Evolutionary conservation across 2,113 vertebrate genomes (phyloP).

Genomic region (Serilophus lunatus): DNA sequence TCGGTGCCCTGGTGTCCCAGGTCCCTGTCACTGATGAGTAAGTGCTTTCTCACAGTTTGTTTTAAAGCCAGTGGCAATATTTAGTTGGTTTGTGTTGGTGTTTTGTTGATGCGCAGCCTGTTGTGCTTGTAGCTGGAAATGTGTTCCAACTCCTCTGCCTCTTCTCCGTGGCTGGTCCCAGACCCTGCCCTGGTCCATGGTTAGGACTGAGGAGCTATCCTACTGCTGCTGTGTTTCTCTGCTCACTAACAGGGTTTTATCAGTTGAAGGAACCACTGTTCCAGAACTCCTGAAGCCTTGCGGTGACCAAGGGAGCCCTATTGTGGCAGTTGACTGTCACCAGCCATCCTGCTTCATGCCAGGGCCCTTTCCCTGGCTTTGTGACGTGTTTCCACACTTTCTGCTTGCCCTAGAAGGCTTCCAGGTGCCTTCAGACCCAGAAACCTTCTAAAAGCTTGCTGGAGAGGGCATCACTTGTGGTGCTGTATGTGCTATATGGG

Average conservation of each 20-base stretch:
- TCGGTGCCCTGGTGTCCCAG: background rate
- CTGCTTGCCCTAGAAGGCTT: background rate
- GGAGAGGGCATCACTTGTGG: accelerated
- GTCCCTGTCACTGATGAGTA: accelerated
- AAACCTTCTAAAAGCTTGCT: background rate
- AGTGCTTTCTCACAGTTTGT: background rate
- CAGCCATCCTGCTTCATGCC: background rate
- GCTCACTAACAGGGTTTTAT: background rate
- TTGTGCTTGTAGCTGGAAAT: background rate
- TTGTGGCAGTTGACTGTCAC: background rate
- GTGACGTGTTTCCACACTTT: background rate
- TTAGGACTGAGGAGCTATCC: background rate
- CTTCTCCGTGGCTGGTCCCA: background rate
- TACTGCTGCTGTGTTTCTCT: background rate
- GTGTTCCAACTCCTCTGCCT: background rate
- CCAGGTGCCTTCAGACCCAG: background rate
- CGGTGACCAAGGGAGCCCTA: background rate
- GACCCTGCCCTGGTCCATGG: background rate
- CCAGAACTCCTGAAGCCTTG: background rate
- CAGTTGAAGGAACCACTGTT: background rate
- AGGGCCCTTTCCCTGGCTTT: background rate
- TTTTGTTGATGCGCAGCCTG: accelerated
- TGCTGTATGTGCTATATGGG: accelerated
- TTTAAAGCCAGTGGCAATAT: background rate
- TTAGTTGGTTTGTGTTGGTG: background rate